Evolutionary conservation across 2,888 invertebrate genomes (phyloP), one percentile per base, ranked within the genome.

Genomic region (Eucera pruinosa): DNA sequence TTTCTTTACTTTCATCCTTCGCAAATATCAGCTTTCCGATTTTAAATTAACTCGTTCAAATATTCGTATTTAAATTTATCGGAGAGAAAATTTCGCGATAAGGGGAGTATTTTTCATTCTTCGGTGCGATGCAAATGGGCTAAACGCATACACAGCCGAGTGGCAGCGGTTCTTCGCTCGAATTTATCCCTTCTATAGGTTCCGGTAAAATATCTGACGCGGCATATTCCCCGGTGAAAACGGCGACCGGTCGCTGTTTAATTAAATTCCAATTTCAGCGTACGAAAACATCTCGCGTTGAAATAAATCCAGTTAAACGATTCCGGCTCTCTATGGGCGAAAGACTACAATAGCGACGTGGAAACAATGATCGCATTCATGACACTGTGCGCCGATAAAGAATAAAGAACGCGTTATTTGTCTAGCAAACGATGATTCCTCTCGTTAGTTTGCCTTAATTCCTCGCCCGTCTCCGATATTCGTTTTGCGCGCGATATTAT

Each of bases 311-410:
- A 25, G 25, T 45, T 50, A 66, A 54, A 60, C 52, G 67, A 67
- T 60, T 33, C 20, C 67, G n/a, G 30, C 13, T 47, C n/a, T 47
- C 39, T 41, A 41, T 7, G n/a, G n/a, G n/a, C 50, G 33, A 57
- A 67, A 52, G 58, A 67, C 57, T 39, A 60, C 43, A 71, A 66
- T 52, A 66, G 43, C 57, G 27, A 58, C 43, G 36, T 25, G 25
- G 41, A 52, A 66, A 71, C 58, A 71, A 71, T 66, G 58, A 50
- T 58, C 50, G 43, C 50, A 66, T 66, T 66, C 33, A 66, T 52
- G 7, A 30, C 25, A 25, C 33, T 11, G 36, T 36, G 15, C 47
- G 6, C 58, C 18, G 50, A 71, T 58, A 52, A 66, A 43, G 58
- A 52, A 71, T 48, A 70, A 65, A 55, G 41, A 57, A 64, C 11